Evolutionary conservation across 2,797 vertebrate genomes (phyloP), one percentile per base, ranked within the genome.

Genomic region (Neopelma chrysocephalum): DNA sequence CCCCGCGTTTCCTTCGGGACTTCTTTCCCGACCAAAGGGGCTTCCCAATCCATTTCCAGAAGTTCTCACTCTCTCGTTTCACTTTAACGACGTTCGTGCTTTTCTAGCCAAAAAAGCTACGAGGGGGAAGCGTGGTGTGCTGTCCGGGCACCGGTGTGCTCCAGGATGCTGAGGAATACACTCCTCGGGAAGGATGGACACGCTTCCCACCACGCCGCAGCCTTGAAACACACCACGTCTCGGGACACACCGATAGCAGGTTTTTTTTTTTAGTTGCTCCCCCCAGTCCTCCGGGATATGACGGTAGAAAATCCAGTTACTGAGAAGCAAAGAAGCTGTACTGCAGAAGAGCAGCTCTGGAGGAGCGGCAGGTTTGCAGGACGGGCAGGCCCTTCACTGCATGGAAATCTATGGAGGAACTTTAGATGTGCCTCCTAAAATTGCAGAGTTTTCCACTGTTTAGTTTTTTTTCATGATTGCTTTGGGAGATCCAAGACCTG

Each of bases 121-220:
- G 12, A 0, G 38, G 8, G 65, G 54, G 20, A 32, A 14, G 4
- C 11, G n/a, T 2, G 65, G 32, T 2, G 85, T 0, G 45, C 82
- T 68, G 71, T 42, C 69, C 13, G 42, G 1, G 48, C 9, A 7
- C 40, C 13, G 6, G 9, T 9, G 48, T 1, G 50, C 61, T 4
- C 7, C 47, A 1, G 2, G 42, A 9, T 1, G 1, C 36, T 5
- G 51, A 29, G 18, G 17, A 53, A 53, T 29, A 3, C 58, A 4
- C 11, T 6, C 50, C 36, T 18, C 10, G 10, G 38, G 12, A n/a
- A 32, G 48, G 45, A 4, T 6, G 54, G 47, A 19, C 25, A 18
- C 38, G 43, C 57, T 68, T 10, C 19, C 75, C 65, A 20, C 4
- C 31, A 4, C 31, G 32, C 26, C 3, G 9, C 65, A 57, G 75